phyloP scores from a whole-genome alignment of 2,888 invertebrate genomes.

The Hydriomena furcata region DNA sequence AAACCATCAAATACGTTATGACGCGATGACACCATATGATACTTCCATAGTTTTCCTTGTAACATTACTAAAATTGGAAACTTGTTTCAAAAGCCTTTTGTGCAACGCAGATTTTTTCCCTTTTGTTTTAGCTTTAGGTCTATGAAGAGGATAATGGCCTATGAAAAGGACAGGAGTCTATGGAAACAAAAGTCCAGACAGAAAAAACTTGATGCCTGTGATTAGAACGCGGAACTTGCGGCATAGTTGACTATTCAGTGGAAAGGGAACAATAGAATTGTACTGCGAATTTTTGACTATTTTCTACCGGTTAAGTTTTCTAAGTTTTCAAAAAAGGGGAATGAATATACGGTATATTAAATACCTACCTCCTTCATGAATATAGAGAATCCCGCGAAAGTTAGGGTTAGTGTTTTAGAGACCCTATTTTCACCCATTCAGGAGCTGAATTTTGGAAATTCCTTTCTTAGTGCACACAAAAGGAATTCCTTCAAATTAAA shows the following conservation, averaged over 20 bases:
- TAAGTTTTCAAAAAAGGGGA: no score
- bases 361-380: no score
- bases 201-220: conserved; percentile 13
- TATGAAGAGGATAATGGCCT: conserved; percentile 8
- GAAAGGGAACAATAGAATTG: conserved; percentile 11
- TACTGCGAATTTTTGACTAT: neutral
- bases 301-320: no score
- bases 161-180: conserved; percentile 10
- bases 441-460: no score
- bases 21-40: conserved; percentile 25
- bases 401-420: no score
- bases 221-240: conserved; percentile 23
- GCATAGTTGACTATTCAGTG: conserved; percentile 16
- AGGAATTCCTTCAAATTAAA: no score
- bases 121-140: conserved; percentile 21
- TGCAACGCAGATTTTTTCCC: conserved; percentile 14
- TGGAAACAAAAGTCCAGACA: conserved; percentile 27
- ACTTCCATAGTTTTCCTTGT: conserved; percentile 1
- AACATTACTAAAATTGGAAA: conserved; percentile 19
- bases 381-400: no score
- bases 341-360: no score
- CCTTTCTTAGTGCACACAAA: no score
- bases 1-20: conserved; percentile 13
- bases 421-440: no score
- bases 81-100: conserved; percentile 21